Evolutionary conservation across 2,888 invertebrate species (phyloP), one percentile per base, ranked within the genome.

Genomic region (Merodon equestris): DNA sequence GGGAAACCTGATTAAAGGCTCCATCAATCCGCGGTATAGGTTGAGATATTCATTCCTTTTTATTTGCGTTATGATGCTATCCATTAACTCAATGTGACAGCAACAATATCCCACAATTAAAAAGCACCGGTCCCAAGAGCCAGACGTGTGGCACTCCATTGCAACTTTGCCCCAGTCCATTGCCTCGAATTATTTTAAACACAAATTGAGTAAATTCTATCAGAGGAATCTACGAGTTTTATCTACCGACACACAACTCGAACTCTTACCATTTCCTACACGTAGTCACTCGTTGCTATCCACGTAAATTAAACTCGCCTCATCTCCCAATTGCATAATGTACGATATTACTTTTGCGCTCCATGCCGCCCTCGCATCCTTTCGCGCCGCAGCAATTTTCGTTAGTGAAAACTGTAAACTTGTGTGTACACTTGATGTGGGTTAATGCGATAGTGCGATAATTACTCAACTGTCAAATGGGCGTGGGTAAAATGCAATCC

Each of bases 371-470:
- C 10, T 47, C 9, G 17, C 40, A 40, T 40, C n/a, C 9, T 36
- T 51, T 70, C 14, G 53, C 56, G 14, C 36, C 40, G 58, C 53
- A 38, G 38, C 58, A 54, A 51, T 60, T 27, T 27, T 27, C 27
- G 50, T 27, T 44, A 34, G 27, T 63, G 77, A 53, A 73, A 63
- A 77, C 3, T n/a, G 73, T 68, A 63, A 2, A 27, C 27, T 27
- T 27, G 27, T 27, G 27, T 27, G 27, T 67, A 56, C 53, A 10
- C 45, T 56, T 68, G 40, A 79, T 74, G 73, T 79, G 68, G 79
- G 79, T 79, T 79, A 79, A 79, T 79, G 79, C 68, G 74, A 79
- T 79, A 74, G 79, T 73, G 79, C 68, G 74, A 79, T 79, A 79
- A 79, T 79, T 79, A 79, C 74, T 79, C 74, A 79, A 74, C 79